Evolutionary conservation across 2,888 invertebrate genomes (phyloP).

Genomic region (Andrena haemorrhoa): DNA sequence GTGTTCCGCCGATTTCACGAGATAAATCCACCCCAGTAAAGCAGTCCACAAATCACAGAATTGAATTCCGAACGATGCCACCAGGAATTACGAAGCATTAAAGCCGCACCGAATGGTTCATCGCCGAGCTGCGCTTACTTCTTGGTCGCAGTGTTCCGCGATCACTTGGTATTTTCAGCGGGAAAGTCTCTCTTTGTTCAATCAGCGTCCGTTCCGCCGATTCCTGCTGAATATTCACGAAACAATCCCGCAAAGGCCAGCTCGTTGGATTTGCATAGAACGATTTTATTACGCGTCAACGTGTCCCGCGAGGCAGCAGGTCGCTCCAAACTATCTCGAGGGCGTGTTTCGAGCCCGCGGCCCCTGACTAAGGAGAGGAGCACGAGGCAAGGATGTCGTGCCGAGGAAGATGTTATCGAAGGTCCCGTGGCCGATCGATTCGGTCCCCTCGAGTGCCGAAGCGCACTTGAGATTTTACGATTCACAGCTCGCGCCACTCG

Average conservation of each 20-base stretch:
- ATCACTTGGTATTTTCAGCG: constrained; percentile 9
- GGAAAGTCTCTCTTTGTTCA: constrained; percentile 43
- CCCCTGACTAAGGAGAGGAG: neutral
- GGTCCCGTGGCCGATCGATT: constrained; percentile 40
- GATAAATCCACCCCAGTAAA: constrained; percentile 2
- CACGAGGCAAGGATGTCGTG: neutral
- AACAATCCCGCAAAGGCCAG: constrained; percentile 15
- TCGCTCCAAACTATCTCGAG: constrained; percentile 7
- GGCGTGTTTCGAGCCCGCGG: neutral
- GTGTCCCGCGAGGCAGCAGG: constrained; percentile 13
- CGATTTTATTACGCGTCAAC: constrained; percentile 24
- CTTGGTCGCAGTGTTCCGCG: constrained; percentile 3
- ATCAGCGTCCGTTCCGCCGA: constrained; percentile 27
- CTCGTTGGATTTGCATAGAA: constrained; percentile 9
- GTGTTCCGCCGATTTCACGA: neutral
- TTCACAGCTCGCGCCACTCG: neutral
- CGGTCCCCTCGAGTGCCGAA: constrained; percentile 1
- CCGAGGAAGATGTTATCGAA: constrained; percentile 45
- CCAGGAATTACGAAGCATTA: constrained; percentile 24
- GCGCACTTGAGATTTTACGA: constrained; percentile 17
- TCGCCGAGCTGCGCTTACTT: constrained; percentile 3
- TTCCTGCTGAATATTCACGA: constrained; percentile 48
- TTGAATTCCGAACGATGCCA: constrained; percentile 21
- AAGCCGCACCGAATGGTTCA: neutral
- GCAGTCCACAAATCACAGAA: constrained; percentile 11